Conservation (phyloP, 2,797 vertebrate genomes). For the Glossophaga mutica region DNA sequence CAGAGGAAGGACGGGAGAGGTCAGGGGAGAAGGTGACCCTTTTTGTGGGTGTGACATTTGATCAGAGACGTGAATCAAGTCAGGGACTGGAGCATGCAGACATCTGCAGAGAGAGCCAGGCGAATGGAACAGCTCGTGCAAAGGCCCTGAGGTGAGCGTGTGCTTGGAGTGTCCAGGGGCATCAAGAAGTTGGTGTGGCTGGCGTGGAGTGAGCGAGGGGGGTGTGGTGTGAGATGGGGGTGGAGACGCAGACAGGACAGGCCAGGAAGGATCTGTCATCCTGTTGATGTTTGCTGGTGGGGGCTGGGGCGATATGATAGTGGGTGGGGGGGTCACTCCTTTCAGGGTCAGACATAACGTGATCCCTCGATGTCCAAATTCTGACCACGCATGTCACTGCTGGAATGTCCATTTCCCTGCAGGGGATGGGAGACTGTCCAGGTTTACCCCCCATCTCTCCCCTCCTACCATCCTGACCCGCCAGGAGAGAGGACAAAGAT, state of each 20-base stretch:
- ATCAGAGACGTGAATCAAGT: neutral
- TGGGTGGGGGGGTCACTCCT: too few species aligned
- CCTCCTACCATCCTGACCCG: neutral
- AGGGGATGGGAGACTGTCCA: neutral
- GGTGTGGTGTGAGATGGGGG: neutral
- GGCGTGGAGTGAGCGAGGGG: neutral
- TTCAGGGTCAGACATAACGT: neutral
- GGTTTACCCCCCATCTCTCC: fast-evolving
- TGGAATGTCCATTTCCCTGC: neutral
- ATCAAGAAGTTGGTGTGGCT: neutral
- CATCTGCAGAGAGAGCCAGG: too few species aligned
- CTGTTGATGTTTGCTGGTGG: neutral
- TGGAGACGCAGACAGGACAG: neutral
- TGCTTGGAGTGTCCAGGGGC: neutral
- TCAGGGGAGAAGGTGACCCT: neutral
- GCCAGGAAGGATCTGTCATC: neutral
- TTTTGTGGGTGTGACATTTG: neutral
- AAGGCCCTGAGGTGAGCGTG: neutral
- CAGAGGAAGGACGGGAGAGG: neutral
- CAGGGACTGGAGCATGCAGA: neutral
- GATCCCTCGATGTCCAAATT: neutral
- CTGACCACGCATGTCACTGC: neutral
- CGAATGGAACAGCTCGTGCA: neutral
- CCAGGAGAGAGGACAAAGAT: neutral
- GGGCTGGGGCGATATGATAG: too few species aligned